These are phyloP conservation scores for Didymodactylos carnosus DNA, from an alignment of 2,888 invertebrate species.

Conservation along the genomic window DNA sequence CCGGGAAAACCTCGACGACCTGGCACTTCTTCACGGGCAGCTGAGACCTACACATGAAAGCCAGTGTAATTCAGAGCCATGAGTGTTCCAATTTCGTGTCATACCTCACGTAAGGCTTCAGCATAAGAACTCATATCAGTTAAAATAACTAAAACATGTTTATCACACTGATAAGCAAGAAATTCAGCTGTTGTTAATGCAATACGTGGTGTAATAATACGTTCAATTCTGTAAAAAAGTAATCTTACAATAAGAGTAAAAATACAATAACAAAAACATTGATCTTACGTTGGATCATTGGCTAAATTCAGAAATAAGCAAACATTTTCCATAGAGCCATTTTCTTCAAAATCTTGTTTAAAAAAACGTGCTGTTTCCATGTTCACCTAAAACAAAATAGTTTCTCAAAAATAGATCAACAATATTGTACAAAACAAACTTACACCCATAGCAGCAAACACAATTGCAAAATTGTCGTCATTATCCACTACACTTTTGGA, in stretches of 20 bases:
- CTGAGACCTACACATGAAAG: no score
- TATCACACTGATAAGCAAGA: constrained; percentile 97
- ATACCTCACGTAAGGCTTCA: constrained; percentile 95
- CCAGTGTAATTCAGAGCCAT: no score
- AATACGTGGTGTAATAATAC: constrained; percentile 94
- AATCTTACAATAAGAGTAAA: background rate
- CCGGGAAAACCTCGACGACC: constrained; percentile 98
- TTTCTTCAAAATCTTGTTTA: constrained; percentile 59
- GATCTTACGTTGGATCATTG: constrained; percentile 70
- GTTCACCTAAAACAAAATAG: constrained; percentile 24
- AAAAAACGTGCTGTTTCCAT: constrained; percentile 94
- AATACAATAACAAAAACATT: background rate
- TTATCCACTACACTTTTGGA: constrained; percentile 81
- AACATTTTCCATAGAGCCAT: constrained; percentile 98
- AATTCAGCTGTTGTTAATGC: constrained; percentile 96
- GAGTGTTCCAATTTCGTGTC: no score
- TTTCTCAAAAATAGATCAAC: no score
- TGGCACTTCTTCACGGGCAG: constrained; percentile 96
- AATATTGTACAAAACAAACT: background rate
- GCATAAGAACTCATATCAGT: constrained; percentile 99
- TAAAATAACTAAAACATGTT: constrained; percentile 92
- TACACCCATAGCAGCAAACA: constrained; percentile 99
- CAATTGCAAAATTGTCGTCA: constrained; percentile 97
- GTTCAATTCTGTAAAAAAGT: constrained; percentile 51
- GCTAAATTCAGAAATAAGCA: constrained; percentile 97